These are phyloP conservation scores for Botia kubotai DNA, from an alignment of 2,797 vertebrate genomes.

Conservation along the genomic window DNA sequence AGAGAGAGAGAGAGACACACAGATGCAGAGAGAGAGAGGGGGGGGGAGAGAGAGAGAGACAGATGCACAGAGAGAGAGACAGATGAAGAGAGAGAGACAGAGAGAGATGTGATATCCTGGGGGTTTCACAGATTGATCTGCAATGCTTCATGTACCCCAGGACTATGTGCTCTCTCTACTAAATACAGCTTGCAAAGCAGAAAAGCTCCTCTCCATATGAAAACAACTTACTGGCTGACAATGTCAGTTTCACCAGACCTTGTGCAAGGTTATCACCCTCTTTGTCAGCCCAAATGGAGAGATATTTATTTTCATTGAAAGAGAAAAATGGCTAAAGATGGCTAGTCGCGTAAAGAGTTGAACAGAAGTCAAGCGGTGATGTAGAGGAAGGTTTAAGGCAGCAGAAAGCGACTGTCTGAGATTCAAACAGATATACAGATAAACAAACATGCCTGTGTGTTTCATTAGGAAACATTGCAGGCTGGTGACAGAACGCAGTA, in stretches of 20 bases:
- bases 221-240: conserved; percentile 38
- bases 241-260: conserved; percentile 42
- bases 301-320: conserved; percentile 22
- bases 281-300: conserved; percentile 34
- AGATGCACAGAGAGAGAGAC: conserved; percentile 22
- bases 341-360: conserved; percentile 3
- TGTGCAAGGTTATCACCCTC: conserved; percentile 36
- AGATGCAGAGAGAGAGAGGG: neutral
- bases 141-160: conserved; percentile 24
- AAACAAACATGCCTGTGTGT: neutral
- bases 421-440: neutral
- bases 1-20: conserved; percentile 20
- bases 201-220: conserved; percentile 24
- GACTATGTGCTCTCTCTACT: conserved; percentile 17
- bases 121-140: conserved; percentile 41
- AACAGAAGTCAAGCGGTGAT: conserved; percentile 15
- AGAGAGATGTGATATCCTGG: conserved; percentile 34
- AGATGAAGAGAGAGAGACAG: neutral
- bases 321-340: conserved; percentile 26
- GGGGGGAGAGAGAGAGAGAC: neutral
- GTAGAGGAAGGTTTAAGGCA: neutral
- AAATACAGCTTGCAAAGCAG: conserved; percentile 46
- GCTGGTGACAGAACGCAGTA: too few species aligned
- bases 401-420: neutral
- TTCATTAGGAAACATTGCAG: too few species aligned